Conservation (phyloP, 2,797 vertebrate species). For the Micrastur ruficollis region DNA sequence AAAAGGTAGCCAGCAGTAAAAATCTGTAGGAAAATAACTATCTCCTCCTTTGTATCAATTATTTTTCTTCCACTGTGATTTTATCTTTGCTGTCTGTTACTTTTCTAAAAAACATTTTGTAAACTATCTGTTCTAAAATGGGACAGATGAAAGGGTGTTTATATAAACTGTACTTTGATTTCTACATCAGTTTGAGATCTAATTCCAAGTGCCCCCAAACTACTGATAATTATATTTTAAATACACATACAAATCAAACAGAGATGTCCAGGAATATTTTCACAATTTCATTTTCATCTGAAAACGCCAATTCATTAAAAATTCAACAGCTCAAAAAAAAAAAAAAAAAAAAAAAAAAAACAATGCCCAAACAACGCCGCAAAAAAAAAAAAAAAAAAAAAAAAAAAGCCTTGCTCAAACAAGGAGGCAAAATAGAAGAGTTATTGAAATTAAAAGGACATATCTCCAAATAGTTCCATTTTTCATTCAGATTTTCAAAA, state of each 20-base stretch:
- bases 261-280: not conserved
- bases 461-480: not conserved
- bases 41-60: not conserved
- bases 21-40: not conserved
- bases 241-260: not conserved
- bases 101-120: not conserved
- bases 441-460: not conserved
- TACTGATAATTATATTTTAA: not conserved
- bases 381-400: not conserved
- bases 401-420: not conserved
- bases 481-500: not conserved
- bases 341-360: no score
- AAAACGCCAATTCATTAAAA: slow-evolving; percentile 15
- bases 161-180: not conserved
- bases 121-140: not conserved
- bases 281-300: not conserved
- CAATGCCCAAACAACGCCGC: no score
- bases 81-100: not conserved
- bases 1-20: not conserved
- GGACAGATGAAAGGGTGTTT: not conserved
- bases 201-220: not conserved
- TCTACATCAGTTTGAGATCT: not conserved
- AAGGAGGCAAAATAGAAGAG: not conserved
- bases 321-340: not conserved
- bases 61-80: not conserved